phyloP scores from a whole-genome alignment of 2,113 vertebrate species.

The Phalacrocorax pelagicus region DNA sequence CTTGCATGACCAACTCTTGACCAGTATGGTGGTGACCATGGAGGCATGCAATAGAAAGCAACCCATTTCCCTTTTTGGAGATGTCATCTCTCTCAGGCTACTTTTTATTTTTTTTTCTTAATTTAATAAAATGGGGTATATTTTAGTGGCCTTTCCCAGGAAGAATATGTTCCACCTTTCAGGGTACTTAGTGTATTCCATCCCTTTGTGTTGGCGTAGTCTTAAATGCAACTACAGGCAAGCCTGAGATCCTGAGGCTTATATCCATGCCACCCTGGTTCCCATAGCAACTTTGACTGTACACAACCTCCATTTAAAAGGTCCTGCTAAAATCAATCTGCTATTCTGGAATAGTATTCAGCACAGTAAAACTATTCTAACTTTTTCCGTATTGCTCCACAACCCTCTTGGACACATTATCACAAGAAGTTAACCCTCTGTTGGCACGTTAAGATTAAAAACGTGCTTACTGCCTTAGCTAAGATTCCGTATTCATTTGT shows the following conservation, averaged over 20 bases:
- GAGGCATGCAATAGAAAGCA: neutral
- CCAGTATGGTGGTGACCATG: neutral
- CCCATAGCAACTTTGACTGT: neutral
- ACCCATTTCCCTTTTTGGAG: neutral
- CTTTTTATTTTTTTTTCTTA: neutral
- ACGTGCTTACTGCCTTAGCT: neutral
- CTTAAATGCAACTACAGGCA: neutral
- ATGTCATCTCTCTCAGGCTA: neutral
- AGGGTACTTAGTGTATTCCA: neutral
- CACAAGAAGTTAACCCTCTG: neutral
- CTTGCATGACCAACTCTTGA: neutral
- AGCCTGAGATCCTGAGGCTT: neutral
- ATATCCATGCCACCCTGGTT: neutral
- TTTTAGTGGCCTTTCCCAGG: neutral
- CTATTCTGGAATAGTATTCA: neutral
- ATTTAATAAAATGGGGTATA: neutral
- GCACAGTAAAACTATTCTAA: neutral
- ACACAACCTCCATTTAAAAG: neutral
- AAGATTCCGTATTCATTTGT: neutral
- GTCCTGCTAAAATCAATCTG: neutral
- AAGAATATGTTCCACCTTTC: neutral
- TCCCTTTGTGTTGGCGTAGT: neutral
- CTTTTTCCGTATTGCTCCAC: neutral
- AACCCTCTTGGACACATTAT: neutral
- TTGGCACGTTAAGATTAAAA: slow-evolving; percentile 35